Percentiles rank a stretch among this genome's conserved stretches.
These are phyloP conservation scores for Chorisops tibialis DNA, from an alignment of 2,888 invertebrate species.

Conservation along the genomic window DNA sequence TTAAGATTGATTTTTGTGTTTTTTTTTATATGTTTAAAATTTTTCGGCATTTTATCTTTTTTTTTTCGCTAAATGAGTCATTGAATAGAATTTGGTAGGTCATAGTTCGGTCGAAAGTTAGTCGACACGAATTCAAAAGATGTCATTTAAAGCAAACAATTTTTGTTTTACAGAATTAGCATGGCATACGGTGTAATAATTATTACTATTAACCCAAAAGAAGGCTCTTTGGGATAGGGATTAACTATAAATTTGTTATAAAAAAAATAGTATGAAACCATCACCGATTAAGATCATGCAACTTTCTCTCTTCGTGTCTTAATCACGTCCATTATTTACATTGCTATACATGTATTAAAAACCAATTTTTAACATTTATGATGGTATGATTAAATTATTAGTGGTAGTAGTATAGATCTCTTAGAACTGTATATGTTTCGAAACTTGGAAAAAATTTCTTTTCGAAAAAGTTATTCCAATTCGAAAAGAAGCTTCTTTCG, in stretches of 20 bases:
- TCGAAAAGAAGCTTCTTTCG: neutral
- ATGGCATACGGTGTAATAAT: too few species aligned
- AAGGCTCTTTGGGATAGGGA: too few species aligned
- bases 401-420: slow-evolving; percentile 8
- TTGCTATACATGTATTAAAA: slow-evolving; percentile 11
- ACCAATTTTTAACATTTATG: slow-evolving; percentile 4
- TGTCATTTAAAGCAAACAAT: too few species aligned
- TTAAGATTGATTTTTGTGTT: slow-evolving; percentile 20
- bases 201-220: too few species aligned
- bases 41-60: slow-evolving; percentile 12
- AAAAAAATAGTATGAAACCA: neutral
- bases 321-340: slow-evolving; percentile 6
- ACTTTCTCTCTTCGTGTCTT: slow-evolving; percentile 15
- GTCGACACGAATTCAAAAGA: slow-evolving; percentile 22
- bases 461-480: neutral
- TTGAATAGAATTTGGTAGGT: slow-evolving; percentile 14
- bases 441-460: neutral
- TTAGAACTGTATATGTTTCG: too few species aligned
- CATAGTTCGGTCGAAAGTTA: slow-evolving; percentile 33
- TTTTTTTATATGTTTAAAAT: slow-evolving; percentile 6
- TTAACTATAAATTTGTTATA: too few species aligned
- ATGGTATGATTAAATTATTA: neutral
- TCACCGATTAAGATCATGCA: neutral
- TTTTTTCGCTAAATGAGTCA: slow-evolving; percentile 11
- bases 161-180: too few species aligned